phyloP scores from a whole-genome alignment of 92 coral and sea anemone species.

The Umimayanthus chanpuru region DNA sequence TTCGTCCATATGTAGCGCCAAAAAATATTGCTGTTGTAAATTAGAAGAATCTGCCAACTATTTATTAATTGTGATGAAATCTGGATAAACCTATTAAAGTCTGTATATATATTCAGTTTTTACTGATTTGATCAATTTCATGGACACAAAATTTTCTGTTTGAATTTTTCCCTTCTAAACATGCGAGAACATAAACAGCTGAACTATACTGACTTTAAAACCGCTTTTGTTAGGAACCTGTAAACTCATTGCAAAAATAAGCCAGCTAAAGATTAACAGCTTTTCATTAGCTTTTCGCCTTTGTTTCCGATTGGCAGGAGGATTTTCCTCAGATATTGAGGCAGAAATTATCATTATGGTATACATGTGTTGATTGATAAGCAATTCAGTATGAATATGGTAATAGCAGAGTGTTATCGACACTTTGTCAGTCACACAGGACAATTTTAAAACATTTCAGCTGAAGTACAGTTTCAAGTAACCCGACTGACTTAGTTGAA shows the following conservation, averaged over 20 bases:
- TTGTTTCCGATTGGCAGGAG: constrained; percentile 7
- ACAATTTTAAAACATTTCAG: neutral
- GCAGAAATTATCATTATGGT: neutral
- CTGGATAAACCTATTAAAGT: neutral
- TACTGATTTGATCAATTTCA: neutral
- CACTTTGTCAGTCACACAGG: constrained; percentile 12
- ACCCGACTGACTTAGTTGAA: neutral
- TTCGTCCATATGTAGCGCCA: neutral
- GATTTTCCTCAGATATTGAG: neutral
- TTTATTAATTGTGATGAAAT: neutral
- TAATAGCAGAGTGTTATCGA: constrained; percentile 4
- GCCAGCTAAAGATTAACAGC: neutral
- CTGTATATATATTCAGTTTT: neutral
- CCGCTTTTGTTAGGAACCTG: neutral
- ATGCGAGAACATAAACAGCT: neutral
- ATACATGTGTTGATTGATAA: constrained; percentile 18
- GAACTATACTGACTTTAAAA: neutral
- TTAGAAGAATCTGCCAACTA: neutral
- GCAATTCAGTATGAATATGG: neutral
- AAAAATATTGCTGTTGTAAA: constrained; percentile 5
- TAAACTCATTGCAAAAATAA: neutral
- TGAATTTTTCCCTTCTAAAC: neutral
- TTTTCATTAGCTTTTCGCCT: neutral
- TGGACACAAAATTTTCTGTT: neutral
- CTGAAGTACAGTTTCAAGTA: neutral